phyloP scores from a whole-genome alignment of 1,140 invertebrate genomes.

The Cotesia chilonis region DNA sequence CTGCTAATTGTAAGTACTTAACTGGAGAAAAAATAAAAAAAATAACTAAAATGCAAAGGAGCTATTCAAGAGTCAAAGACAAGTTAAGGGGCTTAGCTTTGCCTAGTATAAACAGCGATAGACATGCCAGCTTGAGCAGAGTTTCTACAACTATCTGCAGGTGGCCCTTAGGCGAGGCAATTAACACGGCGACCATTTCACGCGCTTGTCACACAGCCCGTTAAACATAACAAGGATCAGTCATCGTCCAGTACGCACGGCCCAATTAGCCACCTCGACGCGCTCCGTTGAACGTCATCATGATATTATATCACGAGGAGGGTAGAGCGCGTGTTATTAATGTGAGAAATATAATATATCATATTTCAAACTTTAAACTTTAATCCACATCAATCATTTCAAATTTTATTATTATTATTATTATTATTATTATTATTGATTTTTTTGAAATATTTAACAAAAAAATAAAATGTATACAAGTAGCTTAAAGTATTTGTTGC shows the following conservation, averaged over 20 bases:
- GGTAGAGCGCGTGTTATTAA: not conserved
- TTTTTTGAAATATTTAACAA: not conserved
- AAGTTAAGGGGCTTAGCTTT: not conserved
- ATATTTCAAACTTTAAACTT: slow-evolving; percentile 9
- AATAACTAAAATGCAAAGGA: too few species aligned
- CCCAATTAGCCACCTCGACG: slow-evolving; percentile 37
- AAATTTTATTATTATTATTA: too few species aligned
- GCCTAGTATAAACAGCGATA: too few species aligned
- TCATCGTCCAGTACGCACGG: slow-evolving; percentile 32
- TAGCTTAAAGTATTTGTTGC: too few species aligned
- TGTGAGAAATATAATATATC: slow-evolving; percentile 9
- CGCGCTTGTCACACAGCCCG: slow-evolving; percentile 26
- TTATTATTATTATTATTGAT: too few species aligned
- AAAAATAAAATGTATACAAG: too few species aligned
- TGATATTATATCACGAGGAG: not conserved
- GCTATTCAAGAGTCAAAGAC: not conserved
- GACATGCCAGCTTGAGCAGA: too few species aligned
- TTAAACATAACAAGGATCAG: slow-evolving; percentile 39
- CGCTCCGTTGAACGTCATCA: slow-evolving; percentile 35
- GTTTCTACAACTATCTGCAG: too few species aligned
- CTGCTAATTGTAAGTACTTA: not conserved
- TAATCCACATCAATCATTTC: slow-evolving; percentile 1
- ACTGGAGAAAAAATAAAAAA: not conserved
- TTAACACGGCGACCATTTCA: slow-evolving; percentile 26
- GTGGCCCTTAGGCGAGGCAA: slow-evolving; percentile 1